Conservation (phyloP, 2,888 invertebrate genomes). For the Elmis aenea region DNA sequence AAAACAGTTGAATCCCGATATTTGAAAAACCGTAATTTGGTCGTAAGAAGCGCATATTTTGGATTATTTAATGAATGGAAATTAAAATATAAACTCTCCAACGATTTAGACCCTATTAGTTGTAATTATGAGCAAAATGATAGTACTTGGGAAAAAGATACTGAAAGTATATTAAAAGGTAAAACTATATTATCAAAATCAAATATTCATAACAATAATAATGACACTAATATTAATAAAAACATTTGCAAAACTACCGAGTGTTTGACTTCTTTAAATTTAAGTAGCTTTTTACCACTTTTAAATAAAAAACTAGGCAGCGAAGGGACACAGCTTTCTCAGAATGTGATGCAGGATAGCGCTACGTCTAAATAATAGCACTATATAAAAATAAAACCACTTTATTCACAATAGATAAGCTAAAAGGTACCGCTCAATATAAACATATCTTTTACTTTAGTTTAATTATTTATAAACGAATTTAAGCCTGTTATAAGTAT, state of each 20-base stretch:
- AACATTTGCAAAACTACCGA: constrained; percentile 6
- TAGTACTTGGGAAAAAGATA: constrained; percentile 52
- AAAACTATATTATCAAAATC: constrained; percentile 27
- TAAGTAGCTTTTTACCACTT: constrained; percentile 10
- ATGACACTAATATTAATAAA: constrained; percentile 9
- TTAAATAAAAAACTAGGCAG: no score
- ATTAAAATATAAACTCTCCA: constrained; percentile 23
- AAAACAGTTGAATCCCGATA: constrained; percentile 18
- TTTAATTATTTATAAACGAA: no score
- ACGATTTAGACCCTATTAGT: constrained; percentile 9
- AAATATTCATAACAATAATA: constrained; percentile 7
- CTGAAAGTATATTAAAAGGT: constrained; percentile 50
- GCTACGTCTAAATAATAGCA: no score
- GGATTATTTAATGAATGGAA: constrained; percentile 30
- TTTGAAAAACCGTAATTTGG: constrained; percentile 12
- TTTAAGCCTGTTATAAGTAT: no score
- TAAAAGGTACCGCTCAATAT: no score
- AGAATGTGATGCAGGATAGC: no score
- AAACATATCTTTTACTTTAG: no score
- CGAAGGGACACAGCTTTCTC: no score
- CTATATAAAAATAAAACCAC: no score
- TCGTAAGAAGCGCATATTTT: constrained; percentile 24
- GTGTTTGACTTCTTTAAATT: constrained; percentile 12
- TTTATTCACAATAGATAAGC: no score
- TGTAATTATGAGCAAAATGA: constrained; percentile 1